A percentile compares a stretch with the other conserved stretches of the same genome.
Conservation (phyloP, 2,113 vertebrate species). For the Leucosticte australis region DNA sequence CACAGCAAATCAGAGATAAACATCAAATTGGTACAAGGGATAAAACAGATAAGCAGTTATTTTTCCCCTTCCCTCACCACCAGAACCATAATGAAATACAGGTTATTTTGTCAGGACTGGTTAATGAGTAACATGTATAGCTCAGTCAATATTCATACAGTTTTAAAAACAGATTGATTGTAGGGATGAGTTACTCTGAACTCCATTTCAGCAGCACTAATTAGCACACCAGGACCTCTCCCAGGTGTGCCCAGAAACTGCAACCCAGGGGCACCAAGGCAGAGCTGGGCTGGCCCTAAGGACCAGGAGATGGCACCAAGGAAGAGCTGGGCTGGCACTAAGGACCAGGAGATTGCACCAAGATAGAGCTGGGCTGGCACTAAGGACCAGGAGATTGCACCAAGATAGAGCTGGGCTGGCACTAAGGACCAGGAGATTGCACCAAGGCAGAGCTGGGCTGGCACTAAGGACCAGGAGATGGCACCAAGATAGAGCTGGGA, state of each 20-base stretch:
- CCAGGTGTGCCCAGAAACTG: background rate
- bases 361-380: too few relatives aligned
- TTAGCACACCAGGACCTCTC: background rate
- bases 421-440: too few relatives aligned
- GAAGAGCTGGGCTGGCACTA: too few relatives aligned
- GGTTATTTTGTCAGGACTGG: background rate
- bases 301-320: background rate
- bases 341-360: too few relatives aligned
- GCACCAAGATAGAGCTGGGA: too few relatives aligned
- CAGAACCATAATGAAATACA: background rate
- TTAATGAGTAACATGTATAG: background rate
- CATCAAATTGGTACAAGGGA: background rate
- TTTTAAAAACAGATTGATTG: background rate
- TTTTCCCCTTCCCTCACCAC: background rate
- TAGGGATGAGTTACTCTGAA: background rate
- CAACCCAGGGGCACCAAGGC: background rate
- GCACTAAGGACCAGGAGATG: too few relatives aligned
- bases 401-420: too few relatives aligned
- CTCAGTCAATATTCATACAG: background rate
- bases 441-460: too few relatives aligned
- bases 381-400: too few relatives aligned
- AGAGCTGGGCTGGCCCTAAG: background rate
- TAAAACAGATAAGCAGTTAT: background rate
- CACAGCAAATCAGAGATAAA: background rate
- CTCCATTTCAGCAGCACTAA: background rate